Conservation (phyloP, 1,140 invertebrate species). For the Microplitis demolitor region DNA sequence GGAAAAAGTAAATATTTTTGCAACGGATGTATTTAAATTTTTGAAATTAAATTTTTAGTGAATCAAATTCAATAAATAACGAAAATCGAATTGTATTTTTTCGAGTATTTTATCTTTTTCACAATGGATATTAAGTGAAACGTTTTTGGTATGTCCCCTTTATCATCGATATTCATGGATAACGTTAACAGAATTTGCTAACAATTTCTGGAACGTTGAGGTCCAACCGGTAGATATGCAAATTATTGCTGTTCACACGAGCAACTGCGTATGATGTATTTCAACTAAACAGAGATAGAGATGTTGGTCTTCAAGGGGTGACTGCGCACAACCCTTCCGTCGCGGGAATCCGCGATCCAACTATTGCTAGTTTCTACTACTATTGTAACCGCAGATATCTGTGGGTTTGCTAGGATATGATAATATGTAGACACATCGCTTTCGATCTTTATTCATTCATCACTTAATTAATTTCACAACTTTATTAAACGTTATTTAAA, state of each 20-base stretch:
- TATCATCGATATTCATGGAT: slow-evolving; percentile 38
- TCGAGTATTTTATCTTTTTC: no score
- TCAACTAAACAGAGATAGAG: slow-evolving; percentile 25
- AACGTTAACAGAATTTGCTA: slow-evolving; percentile 47
- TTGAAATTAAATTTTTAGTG: no score
- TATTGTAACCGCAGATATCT: slow-evolving; percentile 34
- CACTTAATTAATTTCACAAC: no score
- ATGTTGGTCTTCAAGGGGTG: slow-evolving; percentile 36
- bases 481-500: no score
- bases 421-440: neutral
- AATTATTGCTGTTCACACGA: slow-evolving; percentile 39
- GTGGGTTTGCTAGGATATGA: neutral
- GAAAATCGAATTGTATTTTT: no score
- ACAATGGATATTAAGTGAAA: neutral
- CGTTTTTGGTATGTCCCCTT: neutral
- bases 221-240: slow-evolving; percentile 44
- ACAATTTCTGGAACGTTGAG: slow-evolving; percentile 41
- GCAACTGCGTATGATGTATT: neutral
- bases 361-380: slow-evolving; percentile 2
- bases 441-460: neutral
- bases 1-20: no score
- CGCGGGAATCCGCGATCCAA: neutral
- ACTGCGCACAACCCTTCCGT: slow-evolving; percentile 31
- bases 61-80: no score
- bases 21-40: no score